A percentile compares a stretch with the other conserved stretches of the same genome.
These are phyloP conservation scores for Plectus sambesii DNA, from an alignment of 1,140 invertebrate genomes.

Conservation along the genomic window DNA sequence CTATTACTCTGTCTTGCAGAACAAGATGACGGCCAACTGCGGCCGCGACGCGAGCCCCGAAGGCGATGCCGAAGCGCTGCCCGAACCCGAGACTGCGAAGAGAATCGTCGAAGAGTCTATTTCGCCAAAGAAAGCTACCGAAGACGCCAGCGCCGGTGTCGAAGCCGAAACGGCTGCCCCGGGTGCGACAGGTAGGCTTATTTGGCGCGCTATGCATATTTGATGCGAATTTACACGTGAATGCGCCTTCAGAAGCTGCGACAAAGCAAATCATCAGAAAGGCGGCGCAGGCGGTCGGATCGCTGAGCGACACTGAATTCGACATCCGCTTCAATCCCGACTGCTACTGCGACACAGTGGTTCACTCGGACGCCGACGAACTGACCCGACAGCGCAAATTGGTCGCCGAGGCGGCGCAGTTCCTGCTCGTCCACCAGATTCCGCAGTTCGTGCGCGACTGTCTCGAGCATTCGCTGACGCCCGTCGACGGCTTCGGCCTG, in stretches of 20 bases:
- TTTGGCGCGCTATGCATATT: too few species aligned
- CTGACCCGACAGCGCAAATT: conserved; percentile 71
- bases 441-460: conserved; percentile 84
- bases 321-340: conserved; percentile 96
- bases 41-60: too few species aligned
- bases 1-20: too few species aligned
- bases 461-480: conserved; percentile 74
- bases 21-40: too few species aligned
- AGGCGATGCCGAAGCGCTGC: too few species aligned
- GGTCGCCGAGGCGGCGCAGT: conserved; percentile 85
- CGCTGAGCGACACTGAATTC: conserved; percentile 72
- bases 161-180: conserved; percentile 17
- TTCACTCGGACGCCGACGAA: conserved; percentile 61
- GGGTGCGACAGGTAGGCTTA: conserved; percentile 2
- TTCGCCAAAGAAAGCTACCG: conserved; percentile 66
- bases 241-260: conserved; percentile 57
- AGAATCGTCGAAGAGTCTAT: conserved; percentile 78
- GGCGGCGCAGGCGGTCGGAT: conserved; percentile 76
- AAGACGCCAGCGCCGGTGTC: conserved; percentile 54
- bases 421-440: conserved; percentile 79
- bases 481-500: conserved; percentile 88
- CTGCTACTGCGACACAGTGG: conserved; percentile 83
- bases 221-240: too few species aligned
- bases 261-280: conserved; percentile 76
- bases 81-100: conserved; percentile 67